Conservation (phyloP, 2,888 invertebrate species). For the Mylabris sibirica region DNA sequence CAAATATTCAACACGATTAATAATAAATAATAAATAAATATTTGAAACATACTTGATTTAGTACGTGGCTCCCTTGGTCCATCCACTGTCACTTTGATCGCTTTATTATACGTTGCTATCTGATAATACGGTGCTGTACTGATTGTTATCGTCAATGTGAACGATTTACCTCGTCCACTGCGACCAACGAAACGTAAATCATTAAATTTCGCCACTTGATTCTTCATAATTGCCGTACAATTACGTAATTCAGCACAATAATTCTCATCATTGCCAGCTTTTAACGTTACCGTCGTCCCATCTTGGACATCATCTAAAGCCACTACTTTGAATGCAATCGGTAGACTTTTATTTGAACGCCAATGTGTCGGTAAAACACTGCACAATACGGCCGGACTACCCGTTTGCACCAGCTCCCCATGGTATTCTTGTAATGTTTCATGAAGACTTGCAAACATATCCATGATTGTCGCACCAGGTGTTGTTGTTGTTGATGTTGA, state of each 20-base stretch:
- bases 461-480: conserved; percentile 66
- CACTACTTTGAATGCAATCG: conserved; percentile 95
- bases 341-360: conserved; percentile 97
- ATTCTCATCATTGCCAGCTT: conserved; percentile 98
- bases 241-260: conserved; percentile 95
- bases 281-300: conserved; percentile 91
- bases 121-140: conserved; percentile 77
- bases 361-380: conserved; percentile 94
- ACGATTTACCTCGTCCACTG: conserved; percentile 96
- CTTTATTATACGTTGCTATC: conserved; percentile 92
- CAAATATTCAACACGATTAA: background rate
- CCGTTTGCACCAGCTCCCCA: conserved; percentile 93
- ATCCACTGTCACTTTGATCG: conserved; percentile 99
- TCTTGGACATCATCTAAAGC: conserved; percentile 92
- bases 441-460: conserved; percentile 77
- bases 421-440: conserved; percentile 87
- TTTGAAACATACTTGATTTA: conserved; percentile 84
- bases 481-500: too few species aligned
- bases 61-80: conserved; percentile 97
- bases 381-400: conserved; percentile 94
- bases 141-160: conserved; percentile 94
- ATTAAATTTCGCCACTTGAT: conserved; percentile 98
- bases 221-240: conserved; percentile 93
- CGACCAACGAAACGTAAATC: conserved; percentile 97
- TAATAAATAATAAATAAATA: background rate